Evolutionary conservation across 2,113 vertebrate genomes (phyloP).

Genomic region (Sisor rabdophorus): DNA sequence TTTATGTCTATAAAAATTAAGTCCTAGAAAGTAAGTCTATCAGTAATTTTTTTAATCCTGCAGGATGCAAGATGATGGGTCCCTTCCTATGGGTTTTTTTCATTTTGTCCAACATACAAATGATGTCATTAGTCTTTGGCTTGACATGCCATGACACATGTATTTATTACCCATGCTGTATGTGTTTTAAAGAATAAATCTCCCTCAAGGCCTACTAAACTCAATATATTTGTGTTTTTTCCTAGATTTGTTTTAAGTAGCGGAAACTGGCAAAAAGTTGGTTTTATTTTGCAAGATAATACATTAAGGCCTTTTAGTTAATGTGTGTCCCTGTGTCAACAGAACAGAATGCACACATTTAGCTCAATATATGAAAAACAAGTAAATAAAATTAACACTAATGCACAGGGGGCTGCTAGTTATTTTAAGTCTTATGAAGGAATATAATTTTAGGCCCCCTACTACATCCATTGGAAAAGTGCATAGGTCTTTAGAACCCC

Average conservation of each 20-base stretch:
- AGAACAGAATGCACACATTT: not conserved
- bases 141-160: constrained; percentile 29
- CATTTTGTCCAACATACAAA: not conserved
- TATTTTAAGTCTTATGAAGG: too few relatives aligned
- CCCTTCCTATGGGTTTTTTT: not conserved
- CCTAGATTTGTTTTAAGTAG: constrained; percentile 47
- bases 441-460: too few relatives aligned
- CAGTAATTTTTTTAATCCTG: not conserved
- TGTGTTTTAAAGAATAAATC: constrained; percentile 48
- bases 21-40: not conserved
- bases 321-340: not conserved
- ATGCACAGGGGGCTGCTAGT: too few relatives aligned
- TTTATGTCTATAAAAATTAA: not conserved
- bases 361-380: not conserved
- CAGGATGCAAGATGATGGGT: not conserved
- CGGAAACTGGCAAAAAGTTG: constrained; percentile 41
- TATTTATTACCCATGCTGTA: constrained; percentile 45
- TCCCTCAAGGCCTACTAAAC: constrained; percentile 38
- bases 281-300: not conserved
- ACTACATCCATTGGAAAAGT: too few relatives aligned
- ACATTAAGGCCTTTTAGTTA: not conserved
- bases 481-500: too few relatives aligned
- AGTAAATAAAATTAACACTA: not conserved
- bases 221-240: constrained; percentile 41
- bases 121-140: not conserved